Base-by-base conservation (phyloP, 2,797 vertebrate species). In the Lophotriccus pileatus region DNA sequence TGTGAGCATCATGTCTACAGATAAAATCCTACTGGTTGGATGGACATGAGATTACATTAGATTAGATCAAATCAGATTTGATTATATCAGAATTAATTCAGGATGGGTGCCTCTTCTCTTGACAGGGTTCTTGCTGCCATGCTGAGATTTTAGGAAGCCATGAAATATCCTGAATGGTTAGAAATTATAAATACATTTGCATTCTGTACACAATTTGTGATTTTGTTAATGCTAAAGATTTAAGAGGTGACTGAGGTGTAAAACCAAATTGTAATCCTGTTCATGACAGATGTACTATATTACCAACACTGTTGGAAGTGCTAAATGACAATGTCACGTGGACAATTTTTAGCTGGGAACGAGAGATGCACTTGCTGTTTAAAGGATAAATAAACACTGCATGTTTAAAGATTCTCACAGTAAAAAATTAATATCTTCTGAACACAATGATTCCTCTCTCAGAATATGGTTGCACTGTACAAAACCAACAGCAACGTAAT, bases 221-320 rank as follows among this genome's bases (percentile, higher is more conserved):
- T 93, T 95, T 94, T 91, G 63, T 94, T 96, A 92, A 50, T 94
- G 66, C 93, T 95, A 96, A 94, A 96, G 50, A 90, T 89, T 60
- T 92, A 90, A 95, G 75, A 96, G 68, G 44, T 87, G 64, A 84
- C 37, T 44, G 59, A 96, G 83, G 46, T 92, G 63, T 50, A 77
- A 97, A 97, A 93, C 37, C 87, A 97, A 96, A 91, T 93, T 91
- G 92, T 92, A 89, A 90, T 79, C 18, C 30, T 10, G 13, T 79
- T 95, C 79, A 86, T 89, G 77, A 90, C 32, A 82, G 83, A 82
- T 73, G 55, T 63, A 82, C 82, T 84, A 30, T 83, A 90, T 90
- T 95, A 92, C 56, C 78, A 92, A 72, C 72, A 58, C 30, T 66
- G 81, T 14, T 95, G 76, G 82, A 96, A 93, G 87, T 94, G 89